Evolutionary conservation across 2,888 invertebrate genomes (phyloP), one percentile per base, ranked within the genome.

Genomic region (Unio pictorum): DNA sequence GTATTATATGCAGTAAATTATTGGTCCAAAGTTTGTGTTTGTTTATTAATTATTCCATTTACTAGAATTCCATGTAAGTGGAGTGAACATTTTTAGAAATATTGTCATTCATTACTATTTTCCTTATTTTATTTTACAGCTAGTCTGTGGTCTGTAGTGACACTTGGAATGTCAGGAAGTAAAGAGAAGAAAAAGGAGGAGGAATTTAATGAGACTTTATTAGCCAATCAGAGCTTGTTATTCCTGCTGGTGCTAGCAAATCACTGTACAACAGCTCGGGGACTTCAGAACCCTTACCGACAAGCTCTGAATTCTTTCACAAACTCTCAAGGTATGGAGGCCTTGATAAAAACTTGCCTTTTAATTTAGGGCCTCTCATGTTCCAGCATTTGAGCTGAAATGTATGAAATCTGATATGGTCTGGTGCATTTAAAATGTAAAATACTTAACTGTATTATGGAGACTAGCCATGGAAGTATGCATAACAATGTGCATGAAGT

Each of bases 211-310:
- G 87, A 86, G 67, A 84, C 90, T 20, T 86, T 91, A 1, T 91
- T 98, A 76, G 96, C 98, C 69, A 95, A 95, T 91, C 96, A 98
- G 91, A 96, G 97, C 79, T 93, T 97, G 72, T 91, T 98, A 34
- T 91, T 99, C 64, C 91, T 98, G 54, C 91, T 99, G 71, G 94
- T 97, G 61, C 90, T 99, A 73, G 94, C 95, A 18, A 98, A 98
- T 91, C 97, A 98, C 89, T 97, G 96, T 89, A 95, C 95, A 60
- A 87, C 85, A 75, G 86, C 87, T 30, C 79, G 83, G 28, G 86
- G 83, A 6, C 75, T 90, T 18, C 83, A 81, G 65, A 99, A 99
- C 90, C 93, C 96, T 57, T 99, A 97, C 89, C 92, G 98, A 75
- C 93, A 94, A 71, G 95, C 96, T 45, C 90, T 99, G 62, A 93